These are phyloP conservation scores for Lepilemur ruficaudatus DNA, from an alignment of 2,797 vertebrate species.

Conservation along the genomic window DNA sequence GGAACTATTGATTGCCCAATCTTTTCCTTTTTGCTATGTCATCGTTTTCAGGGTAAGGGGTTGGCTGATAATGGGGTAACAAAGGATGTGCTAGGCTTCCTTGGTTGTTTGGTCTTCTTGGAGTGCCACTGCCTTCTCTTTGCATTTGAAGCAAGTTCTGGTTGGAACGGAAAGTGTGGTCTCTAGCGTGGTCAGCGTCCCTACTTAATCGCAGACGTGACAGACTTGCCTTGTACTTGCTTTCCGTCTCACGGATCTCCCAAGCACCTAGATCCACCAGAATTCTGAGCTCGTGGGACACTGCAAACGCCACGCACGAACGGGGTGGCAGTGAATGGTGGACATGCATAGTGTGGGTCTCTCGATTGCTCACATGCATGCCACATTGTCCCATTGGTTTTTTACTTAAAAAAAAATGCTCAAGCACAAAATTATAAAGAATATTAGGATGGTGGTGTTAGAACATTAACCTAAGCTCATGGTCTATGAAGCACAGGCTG, in stretches of 20 bases:
- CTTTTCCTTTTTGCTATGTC: neutral
- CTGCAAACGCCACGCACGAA: fast-evolving
- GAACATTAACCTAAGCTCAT: neutral
- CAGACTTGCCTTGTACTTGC: neutral
- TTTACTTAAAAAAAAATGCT: neutral
- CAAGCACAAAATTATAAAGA: neutral
- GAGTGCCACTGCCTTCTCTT: neutral
- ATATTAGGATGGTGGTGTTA: neutral
- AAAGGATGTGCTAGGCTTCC: neutral
- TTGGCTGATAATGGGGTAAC: neutral
- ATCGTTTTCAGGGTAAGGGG: neutral
- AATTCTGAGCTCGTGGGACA: neutral
- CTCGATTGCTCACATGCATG: neutral
- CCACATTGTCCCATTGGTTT: neutral
- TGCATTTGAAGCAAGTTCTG: neutral
- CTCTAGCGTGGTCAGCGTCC: too few species aligned
- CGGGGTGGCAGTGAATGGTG: fast-evolving
- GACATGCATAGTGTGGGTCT: fast-evolving
- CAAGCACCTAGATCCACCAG: fast-evolving
- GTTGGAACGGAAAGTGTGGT: neutral
- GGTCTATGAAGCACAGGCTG: too few species aligned
- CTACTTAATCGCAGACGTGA: neutral
- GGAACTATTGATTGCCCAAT: neutral
- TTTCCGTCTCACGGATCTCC: neutral
- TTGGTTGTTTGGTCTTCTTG: neutral